phyloP scores from a whole-genome alignment of 2,888 invertebrate species.

The Acrobasis suavella region DNA sequence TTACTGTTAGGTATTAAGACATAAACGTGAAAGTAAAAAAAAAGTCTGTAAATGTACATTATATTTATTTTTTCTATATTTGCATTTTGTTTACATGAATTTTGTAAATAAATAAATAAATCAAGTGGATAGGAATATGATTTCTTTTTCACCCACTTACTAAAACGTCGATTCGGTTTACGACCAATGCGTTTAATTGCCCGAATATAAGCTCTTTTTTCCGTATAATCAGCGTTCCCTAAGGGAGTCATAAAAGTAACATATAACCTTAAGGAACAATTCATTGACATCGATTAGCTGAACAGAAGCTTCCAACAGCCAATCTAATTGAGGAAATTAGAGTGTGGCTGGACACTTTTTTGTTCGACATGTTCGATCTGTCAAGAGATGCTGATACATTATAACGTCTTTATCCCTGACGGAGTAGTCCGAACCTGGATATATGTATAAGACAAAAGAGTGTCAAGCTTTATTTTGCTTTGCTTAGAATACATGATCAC shows the following conservation, averaged over 20 bases:
- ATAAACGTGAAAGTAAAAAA: too few species aligned
- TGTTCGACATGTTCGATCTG: not conserved
- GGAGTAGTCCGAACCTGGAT: too few species aligned
- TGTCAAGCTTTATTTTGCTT: too few species aligned
- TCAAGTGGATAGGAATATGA: not conserved
- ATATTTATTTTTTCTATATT: too few species aligned
- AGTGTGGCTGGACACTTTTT: not conserved
- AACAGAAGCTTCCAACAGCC: constrained; percentile 1
- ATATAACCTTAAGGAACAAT: constrained; percentile 1
- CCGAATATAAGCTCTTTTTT: constrained; percentile 2
- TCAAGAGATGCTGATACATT: too few species aligned
- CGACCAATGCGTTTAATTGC: constrained; percentile 1
- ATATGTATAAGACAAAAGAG: too few species aligned
- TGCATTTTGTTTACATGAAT: too few species aligned
- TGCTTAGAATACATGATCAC: too few species aligned
- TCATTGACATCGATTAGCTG: constrained; percentile 3
- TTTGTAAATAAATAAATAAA: too few species aligned
- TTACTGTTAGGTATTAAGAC: too few species aligned
- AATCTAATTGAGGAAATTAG: not conserved
- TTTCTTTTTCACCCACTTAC: not conserved
- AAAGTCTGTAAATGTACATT: not conserved
- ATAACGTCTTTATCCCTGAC: too few species aligned
- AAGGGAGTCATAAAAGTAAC: not conserved
- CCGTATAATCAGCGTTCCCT: constrained; percentile 2
- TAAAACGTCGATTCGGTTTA: not conserved